Evolutionary conservation across 2,113 vertebrate genomes (phyloP).

Genomic region (Tychaedon coryphoeus): DNA sequence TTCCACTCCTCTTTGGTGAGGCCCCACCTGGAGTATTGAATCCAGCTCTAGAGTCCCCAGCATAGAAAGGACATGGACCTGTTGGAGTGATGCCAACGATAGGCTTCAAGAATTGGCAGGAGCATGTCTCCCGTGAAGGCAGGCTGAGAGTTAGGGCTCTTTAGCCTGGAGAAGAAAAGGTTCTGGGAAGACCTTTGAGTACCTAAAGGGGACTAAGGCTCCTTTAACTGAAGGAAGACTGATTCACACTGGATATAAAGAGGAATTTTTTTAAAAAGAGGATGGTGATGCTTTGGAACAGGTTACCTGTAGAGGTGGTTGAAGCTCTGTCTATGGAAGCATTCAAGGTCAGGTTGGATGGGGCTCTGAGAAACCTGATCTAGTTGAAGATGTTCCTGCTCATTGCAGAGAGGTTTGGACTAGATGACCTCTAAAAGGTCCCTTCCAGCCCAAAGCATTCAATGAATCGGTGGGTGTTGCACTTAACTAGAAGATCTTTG

Average conservation of each 20-base stretch:
- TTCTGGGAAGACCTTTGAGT: not conserved
- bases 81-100: not conserved
- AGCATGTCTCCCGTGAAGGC: not conserved
- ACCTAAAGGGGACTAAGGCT: not conserved
- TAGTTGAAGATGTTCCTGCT: not conserved
- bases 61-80: not conserved
- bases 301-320: fast-evolving
- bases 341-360: not conserved
- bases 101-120: not conserved
- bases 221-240: not conserved
- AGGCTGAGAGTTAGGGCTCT: not conserved
- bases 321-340: not conserved
- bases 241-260: not conserved
- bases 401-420: not conserved
- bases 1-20: not conserved
- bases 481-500: not conserved
- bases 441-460: not conserved
- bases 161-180: not conserved
- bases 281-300: not conserved
- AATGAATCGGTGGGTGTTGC: not conserved
- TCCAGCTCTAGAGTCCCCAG: not conserved
- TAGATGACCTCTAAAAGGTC: not conserved
- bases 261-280: not conserved
- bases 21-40: not conserved
- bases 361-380: not conserved